Conservation (phyloP, 2,888 invertebrate genomes). For the Aspidapion aeneum region DNA sequence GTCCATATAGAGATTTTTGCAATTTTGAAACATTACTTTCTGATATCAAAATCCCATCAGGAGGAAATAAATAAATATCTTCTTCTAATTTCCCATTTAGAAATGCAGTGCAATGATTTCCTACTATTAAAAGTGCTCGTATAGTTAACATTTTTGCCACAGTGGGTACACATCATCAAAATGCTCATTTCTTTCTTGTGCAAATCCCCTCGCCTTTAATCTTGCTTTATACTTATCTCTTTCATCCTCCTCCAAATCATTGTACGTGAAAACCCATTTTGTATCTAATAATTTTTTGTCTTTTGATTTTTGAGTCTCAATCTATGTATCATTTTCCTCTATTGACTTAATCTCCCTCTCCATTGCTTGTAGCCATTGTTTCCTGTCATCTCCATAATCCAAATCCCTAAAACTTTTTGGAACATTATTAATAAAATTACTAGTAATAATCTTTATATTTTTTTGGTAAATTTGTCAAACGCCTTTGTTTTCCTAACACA, state of each 20-base stretch:
- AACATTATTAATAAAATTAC: too few relatives aligned
- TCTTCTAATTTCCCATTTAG: background rate
- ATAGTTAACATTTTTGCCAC: background rate
- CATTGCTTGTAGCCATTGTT: too few relatives aligned
- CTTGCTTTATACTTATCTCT: background rate
- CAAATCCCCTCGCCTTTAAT: background rate
- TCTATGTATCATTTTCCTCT: too few relatives aligned
- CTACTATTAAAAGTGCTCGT: background rate
- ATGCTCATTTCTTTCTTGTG: background rate
- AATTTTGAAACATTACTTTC: background rate
- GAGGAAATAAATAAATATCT: background rate
- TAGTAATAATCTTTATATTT: too few relatives aligned
- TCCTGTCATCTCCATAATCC: too few relatives aligned
- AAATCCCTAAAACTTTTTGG: too few relatives aligned
- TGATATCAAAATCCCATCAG: background rate
- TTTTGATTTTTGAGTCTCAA: too few relatives aligned
- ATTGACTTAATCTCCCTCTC: too few relatives aligned
- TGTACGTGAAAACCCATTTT: too few relatives aligned
- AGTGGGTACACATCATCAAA: background rate
- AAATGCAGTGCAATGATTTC: background rate
- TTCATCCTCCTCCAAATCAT: background rate
- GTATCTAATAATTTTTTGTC: too few relatives aligned
- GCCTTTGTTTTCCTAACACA: too few relatives aligned
- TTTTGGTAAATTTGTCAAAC: too few relatives aligned
- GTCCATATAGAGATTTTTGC: background rate